These are phyloP conservation scores for Tinea trinotella DNA, from an alignment of 2,888 invertebrate species.

Conservation along the genomic window DNA sequence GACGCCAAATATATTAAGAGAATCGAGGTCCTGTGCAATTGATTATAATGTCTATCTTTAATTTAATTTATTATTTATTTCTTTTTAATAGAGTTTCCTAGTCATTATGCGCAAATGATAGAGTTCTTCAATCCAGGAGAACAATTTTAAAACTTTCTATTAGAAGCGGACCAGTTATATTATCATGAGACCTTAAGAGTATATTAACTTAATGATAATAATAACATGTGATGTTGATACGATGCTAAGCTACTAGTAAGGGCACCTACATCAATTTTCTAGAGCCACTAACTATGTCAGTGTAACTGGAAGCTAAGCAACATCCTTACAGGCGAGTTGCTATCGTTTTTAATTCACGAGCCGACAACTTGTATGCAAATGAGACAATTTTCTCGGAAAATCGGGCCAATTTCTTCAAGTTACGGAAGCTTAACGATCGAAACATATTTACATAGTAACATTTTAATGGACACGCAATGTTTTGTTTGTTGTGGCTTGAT, in stretches of 20 bases:
- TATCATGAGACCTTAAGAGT: slow-evolving; percentile 11
- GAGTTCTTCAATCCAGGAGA: neutral
- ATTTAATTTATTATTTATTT: too few relatives aligned
- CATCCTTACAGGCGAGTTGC: slow-evolving; percentile 17
- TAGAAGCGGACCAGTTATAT: slow-evolving; percentile 10
- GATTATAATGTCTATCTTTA: too few relatives aligned
- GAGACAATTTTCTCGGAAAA: slow-evolving; percentile 48
- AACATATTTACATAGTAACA: slow-evolving; percentile 19
- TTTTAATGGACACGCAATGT: too few relatives aligned
- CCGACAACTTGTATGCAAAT: slow-evolving; percentile 41
- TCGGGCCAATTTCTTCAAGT: slow-evolving; percentile 47
- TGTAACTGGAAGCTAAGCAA: neutral
- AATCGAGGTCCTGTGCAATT: too few relatives aligned
- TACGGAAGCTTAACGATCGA: slow-evolving; percentile 31
- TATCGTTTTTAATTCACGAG: slow-evolving; percentile 28
- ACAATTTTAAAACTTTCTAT: slow-evolving; percentile 7
- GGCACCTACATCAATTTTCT: slow-evolving; percentile 17
- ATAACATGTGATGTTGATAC: slow-evolving; percentile 17
- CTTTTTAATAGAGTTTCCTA: too few relatives aligned
- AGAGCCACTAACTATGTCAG: slow-evolving; percentile 9
- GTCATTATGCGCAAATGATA: neutral
- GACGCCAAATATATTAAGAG: too few relatives aligned
- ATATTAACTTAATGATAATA: slow-evolving; percentile 17
- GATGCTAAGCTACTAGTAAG: slow-evolving; percentile 12
- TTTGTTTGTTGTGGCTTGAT: too few relatives aligned